Conservation (phyloP, 2,888 invertebrate species). For the Ormyrus rosae region DNA sequence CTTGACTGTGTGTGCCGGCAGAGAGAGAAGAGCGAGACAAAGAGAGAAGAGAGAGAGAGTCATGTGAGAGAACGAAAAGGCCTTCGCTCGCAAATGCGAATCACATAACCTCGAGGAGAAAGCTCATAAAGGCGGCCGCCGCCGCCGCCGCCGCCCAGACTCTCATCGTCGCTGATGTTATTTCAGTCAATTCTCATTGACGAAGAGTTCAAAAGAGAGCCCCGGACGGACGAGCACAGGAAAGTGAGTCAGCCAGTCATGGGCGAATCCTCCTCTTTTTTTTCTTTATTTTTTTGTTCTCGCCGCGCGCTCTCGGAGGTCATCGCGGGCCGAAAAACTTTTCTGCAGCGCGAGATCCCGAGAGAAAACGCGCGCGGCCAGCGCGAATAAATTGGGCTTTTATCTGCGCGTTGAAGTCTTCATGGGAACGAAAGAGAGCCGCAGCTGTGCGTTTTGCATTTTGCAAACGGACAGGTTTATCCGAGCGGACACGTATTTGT, state of each 20-base stretch:
- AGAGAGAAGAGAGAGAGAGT: neutral
- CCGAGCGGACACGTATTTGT: too few species aligned
- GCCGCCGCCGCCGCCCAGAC: constrained; percentile 29
- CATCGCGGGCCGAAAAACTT: neutral
- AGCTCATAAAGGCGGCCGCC: constrained; percentile 47
- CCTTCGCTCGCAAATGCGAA: constrained; percentile 44
- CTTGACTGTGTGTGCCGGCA: constrained; percentile 24
- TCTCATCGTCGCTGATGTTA: constrained; percentile 34
- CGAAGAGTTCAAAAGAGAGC: constrained; percentile 32
- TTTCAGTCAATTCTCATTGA: constrained; percentile 56
- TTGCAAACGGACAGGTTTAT: too few species aligned
- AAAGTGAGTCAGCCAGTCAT: constrained; percentile 40
- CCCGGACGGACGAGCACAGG: neutral
- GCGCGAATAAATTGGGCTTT: too few species aligned
- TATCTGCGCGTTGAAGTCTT: too few species aligned
- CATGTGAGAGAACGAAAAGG: constrained; percentile 22
- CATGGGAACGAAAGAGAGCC: too few species aligned
- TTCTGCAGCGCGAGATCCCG: too few species aligned
- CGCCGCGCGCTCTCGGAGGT: neutral
- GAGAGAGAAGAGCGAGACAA: neutral
- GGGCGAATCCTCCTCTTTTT: constrained; percentile 24
- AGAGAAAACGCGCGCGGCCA: too few species aligned
- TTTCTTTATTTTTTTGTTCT: neutral
- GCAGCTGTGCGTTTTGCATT: too few species aligned
- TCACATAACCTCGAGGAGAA: constrained; percentile 53